Percentiles rank a stretch among this genome's conserved stretches.
These are phyloP conservation scores for Cantharis rufa DNA, from an alignment of 2,888 invertebrate species.

Conservation along the genomic window DNA sequence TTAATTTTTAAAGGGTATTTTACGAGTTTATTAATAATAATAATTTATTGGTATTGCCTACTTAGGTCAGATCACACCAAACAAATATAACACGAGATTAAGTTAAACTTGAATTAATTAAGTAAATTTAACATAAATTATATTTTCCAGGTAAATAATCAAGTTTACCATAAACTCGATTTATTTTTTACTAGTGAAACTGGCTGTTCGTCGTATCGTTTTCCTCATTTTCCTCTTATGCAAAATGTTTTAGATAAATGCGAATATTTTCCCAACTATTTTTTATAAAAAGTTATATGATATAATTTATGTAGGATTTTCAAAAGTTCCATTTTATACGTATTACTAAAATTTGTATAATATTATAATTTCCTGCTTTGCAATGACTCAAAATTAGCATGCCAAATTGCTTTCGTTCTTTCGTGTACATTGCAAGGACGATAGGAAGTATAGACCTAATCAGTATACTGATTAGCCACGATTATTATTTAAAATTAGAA, in stretches of 20 bases:
- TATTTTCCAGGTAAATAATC: too few species aligned
- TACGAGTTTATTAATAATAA: too few species aligned
- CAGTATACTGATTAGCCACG: neutral
- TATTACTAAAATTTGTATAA: neutral
- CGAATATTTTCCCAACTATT: neutral
- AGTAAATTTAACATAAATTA: too few species aligned
- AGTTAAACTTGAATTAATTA: too few species aligned
- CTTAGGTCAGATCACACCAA: too few species aligned
- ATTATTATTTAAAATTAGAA: neutral
- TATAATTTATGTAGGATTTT: neutral
- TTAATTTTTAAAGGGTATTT: too few species aligned
- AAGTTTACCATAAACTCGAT: too few species aligned
- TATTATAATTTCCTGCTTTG: neutral
- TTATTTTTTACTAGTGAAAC: too few species aligned
- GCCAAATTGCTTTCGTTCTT: neutral
- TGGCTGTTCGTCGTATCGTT: too few species aligned
- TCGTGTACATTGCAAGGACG: neutral
- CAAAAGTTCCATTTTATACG: neutral
- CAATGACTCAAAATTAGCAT: neutral
- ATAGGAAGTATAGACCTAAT: neutral
- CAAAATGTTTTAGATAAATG: neutral
- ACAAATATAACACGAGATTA: too few species aligned
- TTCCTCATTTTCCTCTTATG: neutral
- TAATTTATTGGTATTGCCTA: too few species aligned
- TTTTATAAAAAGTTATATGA: neutral